phyloP scores from a whole-genome alignment of 2,888 invertebrate species.

The Drosophila mercatorum region DNA sequence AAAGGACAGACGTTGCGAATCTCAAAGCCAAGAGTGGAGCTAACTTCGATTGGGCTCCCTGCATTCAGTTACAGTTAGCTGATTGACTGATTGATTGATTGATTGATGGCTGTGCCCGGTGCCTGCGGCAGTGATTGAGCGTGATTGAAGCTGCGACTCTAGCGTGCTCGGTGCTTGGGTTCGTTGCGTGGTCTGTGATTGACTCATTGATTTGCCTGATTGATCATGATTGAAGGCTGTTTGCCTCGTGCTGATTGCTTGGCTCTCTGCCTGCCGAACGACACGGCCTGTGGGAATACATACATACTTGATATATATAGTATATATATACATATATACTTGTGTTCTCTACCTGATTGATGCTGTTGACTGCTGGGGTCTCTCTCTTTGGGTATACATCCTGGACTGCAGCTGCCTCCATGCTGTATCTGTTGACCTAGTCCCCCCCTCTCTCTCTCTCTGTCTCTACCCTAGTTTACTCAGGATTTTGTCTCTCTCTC shows the following conservation, averaged over 20 bases:
- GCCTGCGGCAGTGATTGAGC: neutral
- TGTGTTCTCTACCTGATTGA: neutral
- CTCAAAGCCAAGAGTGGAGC: conserved; percentile 3
- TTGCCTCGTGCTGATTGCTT: neutral
- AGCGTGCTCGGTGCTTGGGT: neutral
- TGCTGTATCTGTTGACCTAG: neutral
- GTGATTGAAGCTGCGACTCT: conserved; percentile 4
- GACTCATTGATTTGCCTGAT: neutral
- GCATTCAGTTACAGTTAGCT: neutral
- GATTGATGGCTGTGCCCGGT: conserved; percentile 5
- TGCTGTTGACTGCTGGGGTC: neutral
- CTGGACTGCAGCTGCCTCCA: neutral
- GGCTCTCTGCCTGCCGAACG: conserved; percentile 9
- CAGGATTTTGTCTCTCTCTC: neutral
- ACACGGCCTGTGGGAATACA: conserved; percentile 3
- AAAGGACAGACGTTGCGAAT: conserved; percentile 1
- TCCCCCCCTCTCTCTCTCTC: neutral
- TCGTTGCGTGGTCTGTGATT: neutral
- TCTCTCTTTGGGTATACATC: neutral
- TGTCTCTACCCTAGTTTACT: no score
- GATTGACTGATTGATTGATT: neutral
- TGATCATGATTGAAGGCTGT: neutral
- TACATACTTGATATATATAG: neutral
- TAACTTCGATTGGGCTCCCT: neutral
- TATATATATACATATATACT: neutral